Base-by-base conservation (phyloP, 2,797 vertebrate species). In the Lophotriccus pileatus region DNA sequence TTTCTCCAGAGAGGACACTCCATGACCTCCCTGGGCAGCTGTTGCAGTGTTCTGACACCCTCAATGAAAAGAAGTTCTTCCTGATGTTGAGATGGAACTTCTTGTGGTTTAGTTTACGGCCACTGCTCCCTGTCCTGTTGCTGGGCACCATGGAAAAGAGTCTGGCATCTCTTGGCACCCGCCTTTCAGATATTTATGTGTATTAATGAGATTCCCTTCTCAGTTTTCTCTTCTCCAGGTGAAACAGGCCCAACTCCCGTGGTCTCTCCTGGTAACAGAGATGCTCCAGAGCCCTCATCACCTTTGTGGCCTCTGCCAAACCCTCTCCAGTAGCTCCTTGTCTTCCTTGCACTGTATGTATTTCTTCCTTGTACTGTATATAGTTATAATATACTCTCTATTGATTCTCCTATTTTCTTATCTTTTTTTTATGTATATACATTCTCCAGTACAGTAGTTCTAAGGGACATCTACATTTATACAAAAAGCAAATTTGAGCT, bases 381-480 rank as follows among this genome's bases (percentile, higher is more conserved):
- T 36, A 12, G 52, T 47, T 70, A 10, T 12, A 12, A 59, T 36
- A 24, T 34, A 17, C 22, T 84, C 52, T 34, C 6, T 32, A 32
- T 13, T 27, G 27, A 20, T 43, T 69, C 4, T 23, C 3, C 47
- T 62, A 0, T 14, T 60, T 60, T 60, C 12, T 17, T 60, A 14
- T 27, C 12, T 7, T 37, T 37, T 59, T 58, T 25, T 55, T 34
- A 27, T 58, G 17, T 58, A 36, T 36, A 24, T 58, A 36, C 21
- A 16, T 47, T 52, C 5, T 23, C 4, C 47, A 62, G 0, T 13
- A 8, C 14, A 25, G 12, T 7, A 59, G 39, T 50, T 55, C 24
- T 34, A 27, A 58, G 18, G 17, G 5, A 4, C 39, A 24, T 16
- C 17, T 36, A 3, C 11, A 3, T 0, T 13, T 11, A 15, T 7